A percentile compares a stretch with the other conserved stretches of the same genome.
phyloP scores from a whole-genome alignment of 2,888 invertebrate species.

The Leucozona laternaria region DNA sequence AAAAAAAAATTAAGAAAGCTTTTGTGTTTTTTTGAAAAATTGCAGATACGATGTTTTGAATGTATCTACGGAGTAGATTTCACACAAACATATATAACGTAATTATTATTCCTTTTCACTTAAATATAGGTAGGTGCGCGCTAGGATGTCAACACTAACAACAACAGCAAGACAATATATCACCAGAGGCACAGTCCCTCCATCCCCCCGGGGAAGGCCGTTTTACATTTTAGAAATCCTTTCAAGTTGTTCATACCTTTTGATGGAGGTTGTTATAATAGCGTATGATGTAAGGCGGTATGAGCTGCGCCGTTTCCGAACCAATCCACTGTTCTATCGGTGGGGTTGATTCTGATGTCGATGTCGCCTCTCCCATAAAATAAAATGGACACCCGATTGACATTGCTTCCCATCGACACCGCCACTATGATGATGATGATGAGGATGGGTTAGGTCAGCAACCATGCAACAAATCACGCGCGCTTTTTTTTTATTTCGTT shows the following conservation, averaged over 20 bases:
- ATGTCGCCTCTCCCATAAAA: conserved; percentile 77
- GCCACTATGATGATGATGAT: neutral
- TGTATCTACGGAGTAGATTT: neutral
- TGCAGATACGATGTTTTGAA: neutral
- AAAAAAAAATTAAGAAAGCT: too few relatives aligned
- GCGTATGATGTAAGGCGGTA: conserved; percentile 88
- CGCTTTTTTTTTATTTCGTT: neutral
- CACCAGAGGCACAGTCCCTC: conserved; percentile 4
- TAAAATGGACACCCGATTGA: conserved; percentile 43
- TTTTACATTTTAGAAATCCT: neutral
- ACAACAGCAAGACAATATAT: conserved; percentile 36
- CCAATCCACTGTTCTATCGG: conserved; percentile 86
- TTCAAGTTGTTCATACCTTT: conserved; percentile 79
- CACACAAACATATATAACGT: conserved; percentile 35
- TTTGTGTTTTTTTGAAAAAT: neutral
- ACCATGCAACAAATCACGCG: conserved; percentile 37
- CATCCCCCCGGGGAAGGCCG: conserved; percentile 40
- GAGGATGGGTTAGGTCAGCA: conserved; percentile 25
- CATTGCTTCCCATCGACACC: conserved; percentile 57
- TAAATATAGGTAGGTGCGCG: conserved; percentile 27
- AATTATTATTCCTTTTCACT: conserved; percentile 55
- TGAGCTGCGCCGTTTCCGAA: conserved; percentile 86
- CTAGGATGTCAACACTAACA: conserved; percentile 57
- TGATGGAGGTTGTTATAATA: conserved; percentile 86
- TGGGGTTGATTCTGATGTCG: conserved; percentile 75